Evolutionary conservation across 2,888 invertebrate genomes (phyloP).

Genomic region (Parelbella ahira): DNA sequence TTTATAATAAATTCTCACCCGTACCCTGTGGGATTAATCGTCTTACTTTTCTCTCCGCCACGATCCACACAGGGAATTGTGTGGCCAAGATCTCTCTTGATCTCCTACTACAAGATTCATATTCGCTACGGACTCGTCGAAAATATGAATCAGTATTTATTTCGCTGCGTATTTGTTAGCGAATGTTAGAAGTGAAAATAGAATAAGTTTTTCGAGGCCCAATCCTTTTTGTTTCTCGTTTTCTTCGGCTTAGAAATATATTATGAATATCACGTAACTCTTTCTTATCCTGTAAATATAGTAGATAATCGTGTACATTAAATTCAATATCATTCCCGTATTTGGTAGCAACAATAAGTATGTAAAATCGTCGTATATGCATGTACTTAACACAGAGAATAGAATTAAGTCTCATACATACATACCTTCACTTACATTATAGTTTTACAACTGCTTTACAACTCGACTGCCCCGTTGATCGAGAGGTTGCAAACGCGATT

Average conservation of each 20-base stretch:
- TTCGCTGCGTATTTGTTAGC: constrained; percentile 20
- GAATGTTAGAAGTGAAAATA: constrained; percentile 15
- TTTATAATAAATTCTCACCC: constrained; percentile 75
- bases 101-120: constrained; percentile 47
- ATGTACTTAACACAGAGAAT: too few species aligned
- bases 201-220: constrained; percentile 13
- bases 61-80: constrained; percentile 74
- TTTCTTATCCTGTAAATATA: too few species aligned
- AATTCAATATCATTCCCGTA: too few species aligned
- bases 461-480: too few species aligned
- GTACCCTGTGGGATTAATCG: constrained; percentile 75
- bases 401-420: too few species aligned
- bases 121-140: constrained; percentile 31
- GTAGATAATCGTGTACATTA: too few species aligned
- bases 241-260: constrained; percentile 5
- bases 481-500: too few species aligned
- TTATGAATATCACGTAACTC: neutral
- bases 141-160: constrained; percentile 25
- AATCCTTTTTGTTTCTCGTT: constrained; percentile 16
- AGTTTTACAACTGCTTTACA: too few species aligned
- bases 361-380: too few species aligned
- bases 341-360: too few species aligned
- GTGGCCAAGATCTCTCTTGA: constrained; percentile 52
- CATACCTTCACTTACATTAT: too few species aligned
- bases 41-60: constrained; percentile 72